A percentile compares a stretch with the other conserved stretches of the same genome.
These are phyloP conservation scores for Thaumetopoea pityocampa DNA, from an alignment of 1,140 invertebrate species.

Conservation along the genomic window DNA sequence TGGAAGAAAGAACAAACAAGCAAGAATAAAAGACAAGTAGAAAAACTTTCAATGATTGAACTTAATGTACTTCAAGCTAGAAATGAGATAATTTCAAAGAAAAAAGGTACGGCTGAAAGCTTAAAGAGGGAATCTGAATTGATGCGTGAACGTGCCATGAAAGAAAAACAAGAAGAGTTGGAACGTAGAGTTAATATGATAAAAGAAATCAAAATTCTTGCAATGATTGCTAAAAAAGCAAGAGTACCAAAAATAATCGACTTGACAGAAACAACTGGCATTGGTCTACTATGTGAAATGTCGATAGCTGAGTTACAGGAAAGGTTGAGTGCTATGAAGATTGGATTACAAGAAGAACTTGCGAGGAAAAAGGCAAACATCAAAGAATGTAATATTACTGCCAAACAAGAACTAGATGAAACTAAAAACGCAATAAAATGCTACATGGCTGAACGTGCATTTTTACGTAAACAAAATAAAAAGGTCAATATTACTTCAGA, in stretches of 20 bases:
- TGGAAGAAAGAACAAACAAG: conserved; percentile 68
- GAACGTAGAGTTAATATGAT: conserved; percentile 71
- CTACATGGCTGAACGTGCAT: conserved; percentile 42
- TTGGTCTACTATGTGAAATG: conserved; percentile 78
- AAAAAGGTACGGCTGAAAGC: conserved; percentile 60
- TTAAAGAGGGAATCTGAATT: conserved; percentile 65
- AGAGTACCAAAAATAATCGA: conserved; percentile 72
- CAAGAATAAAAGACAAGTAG: conserved; percentile 61
- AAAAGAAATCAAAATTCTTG: conserved; percentile 75
- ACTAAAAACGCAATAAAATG: conserved; percentile 43
- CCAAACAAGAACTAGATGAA: conserved; percentile 45
- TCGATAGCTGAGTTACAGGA: conserved; percentile 77
- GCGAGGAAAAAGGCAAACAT: conserved; percentile 59
- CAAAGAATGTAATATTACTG: conserved; percentile 39
- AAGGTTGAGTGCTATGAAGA: conserved; percentile 64
- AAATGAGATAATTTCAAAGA: conserved; percentile 53
- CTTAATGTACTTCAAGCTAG: conserved; percentile 65
- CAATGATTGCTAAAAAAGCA: conserved; percentile 58
- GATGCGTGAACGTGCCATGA: conserved; percentile 49
- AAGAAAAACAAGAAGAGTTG: conserved; percentile 70
- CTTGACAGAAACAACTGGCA: conserved; percentile 72
- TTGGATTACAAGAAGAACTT: conserved; percentile 69
- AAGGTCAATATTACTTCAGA: conserved; percentile 20
- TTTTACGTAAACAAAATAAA: conserved; percentile 36
- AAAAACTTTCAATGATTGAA: conserved; percentile 68